These are phyloP conservation scores for Corythoichthys intestinalis DNA, from an alignment of 2,113 vertebrate genomes.

Conservation along the genomic window DNA sequence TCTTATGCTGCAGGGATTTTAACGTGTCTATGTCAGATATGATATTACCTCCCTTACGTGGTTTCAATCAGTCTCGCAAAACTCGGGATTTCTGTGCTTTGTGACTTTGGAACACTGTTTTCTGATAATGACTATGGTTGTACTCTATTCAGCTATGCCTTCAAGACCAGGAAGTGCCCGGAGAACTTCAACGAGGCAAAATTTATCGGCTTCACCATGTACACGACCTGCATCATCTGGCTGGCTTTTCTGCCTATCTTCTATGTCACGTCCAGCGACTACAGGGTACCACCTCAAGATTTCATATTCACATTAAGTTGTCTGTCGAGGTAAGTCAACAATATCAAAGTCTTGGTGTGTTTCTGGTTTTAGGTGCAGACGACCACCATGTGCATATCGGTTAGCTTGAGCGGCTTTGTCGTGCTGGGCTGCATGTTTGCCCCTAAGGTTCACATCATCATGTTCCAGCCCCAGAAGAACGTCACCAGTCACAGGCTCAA, in stretches of 20 bases:
- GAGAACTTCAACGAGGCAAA: constrained; percentile 99
- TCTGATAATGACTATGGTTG: constrained; percentile 5
- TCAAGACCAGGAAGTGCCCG: constrained; percentile 98
- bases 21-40: too few species aligned
- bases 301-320: too few species aligned
- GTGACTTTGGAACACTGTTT: too few species aligned
- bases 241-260: constrained; percentile 98
- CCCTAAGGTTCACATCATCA: constrained; percentile 96
- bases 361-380: constrained; percentile 85
- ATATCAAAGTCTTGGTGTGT: too few species aligned
- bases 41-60: too few species aligned
- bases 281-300: constrained; percentile 80
- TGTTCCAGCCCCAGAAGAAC: constrained; percentile 99
- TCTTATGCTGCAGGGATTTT: too few species aligned
- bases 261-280: constrained; percentile 99
- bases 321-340: too few species aligned
- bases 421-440: constrained; percentile 97
- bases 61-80: too few species aligned
- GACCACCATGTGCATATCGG: constrained; percentile 98
- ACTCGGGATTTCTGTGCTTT: too few species aligned
- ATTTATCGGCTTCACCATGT: constrained; percentile 99
- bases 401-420: constrained; percentile 96
- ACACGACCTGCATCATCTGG: constrained; percentile 99
- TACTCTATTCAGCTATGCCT: constrained; percentile 76
- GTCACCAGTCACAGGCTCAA: constrained; percentile 94